These are phyloP conservation scores for Monopterus albus DNA, from an alignment of 2,113 vertebrate genomes.

Conservation along the genomic window DNA sequence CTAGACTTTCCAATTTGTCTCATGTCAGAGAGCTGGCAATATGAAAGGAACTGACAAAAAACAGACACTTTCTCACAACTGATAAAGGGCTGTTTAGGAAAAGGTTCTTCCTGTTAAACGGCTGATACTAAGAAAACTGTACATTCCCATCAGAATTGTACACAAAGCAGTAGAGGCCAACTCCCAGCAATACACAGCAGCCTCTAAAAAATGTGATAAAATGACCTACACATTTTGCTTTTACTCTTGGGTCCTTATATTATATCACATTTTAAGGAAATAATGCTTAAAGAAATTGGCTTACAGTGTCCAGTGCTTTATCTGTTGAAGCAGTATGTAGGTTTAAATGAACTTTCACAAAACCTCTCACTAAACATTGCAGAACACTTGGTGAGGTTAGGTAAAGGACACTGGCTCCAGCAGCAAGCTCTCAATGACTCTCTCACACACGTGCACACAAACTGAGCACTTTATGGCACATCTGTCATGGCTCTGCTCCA, in stretches of 20 bases:
- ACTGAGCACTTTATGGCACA: slow-evolving; percentile 71
- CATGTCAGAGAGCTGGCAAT: slow-evolving; percentile 56
- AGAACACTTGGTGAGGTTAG: slow-evolving; percentile 56
- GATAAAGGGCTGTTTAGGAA: slow-evolving; percentile 70
- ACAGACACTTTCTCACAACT: slow-evolving; percentile 72
- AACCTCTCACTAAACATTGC: slow-evolving; percentile 19
- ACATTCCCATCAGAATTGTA: slow-evolving; percentile 62
- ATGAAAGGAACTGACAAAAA: slow-evolving; percentile 53
- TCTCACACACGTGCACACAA: slow-evolving; percentile 1
- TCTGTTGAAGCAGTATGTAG: not conserved
- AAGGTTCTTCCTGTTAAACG: slow-evolving; percentile 86
- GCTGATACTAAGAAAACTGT: slow-evolving; percentile 79
- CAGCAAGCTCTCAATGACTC: slow-evolving; percentile 28
- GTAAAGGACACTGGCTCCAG: slow-evolving; percentile 61
- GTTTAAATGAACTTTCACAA: slow-evolving; percentile 9
- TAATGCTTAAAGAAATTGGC: not conserved
- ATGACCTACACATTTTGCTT: not conserved
- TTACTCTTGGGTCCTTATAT: not conserved
- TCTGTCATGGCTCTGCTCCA: slow-evolving; percentile 80
- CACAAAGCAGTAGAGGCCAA: slow-evolving; percentile 43
- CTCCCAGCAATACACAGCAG: not conserved
- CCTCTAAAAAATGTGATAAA: not conserved
- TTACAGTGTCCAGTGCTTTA: not conserved
- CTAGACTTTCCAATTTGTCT: slow-evolving; percentile 57
- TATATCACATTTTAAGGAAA: not conserved